Conservation (phyloP, 2,797 vertebrate species). For the Brotogeris chrysoptera region DNA sequence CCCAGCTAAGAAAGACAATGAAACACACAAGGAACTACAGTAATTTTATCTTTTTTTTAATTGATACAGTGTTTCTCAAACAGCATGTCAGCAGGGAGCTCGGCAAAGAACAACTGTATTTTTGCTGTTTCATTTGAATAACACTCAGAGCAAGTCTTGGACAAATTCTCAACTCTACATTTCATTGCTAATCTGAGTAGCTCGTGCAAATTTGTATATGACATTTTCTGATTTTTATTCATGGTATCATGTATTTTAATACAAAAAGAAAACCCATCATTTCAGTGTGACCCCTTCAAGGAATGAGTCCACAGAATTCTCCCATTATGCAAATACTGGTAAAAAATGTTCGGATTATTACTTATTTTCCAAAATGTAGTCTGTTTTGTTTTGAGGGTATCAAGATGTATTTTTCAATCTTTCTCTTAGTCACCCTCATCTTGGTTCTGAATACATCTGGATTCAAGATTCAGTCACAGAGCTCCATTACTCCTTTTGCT, state of each 20-base stretch:
- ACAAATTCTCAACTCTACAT: constrained; percentile 1
- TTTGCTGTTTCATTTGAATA: background rate
- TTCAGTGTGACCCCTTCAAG: background rate
- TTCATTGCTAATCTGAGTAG: background rate
- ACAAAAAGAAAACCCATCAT: background rate
- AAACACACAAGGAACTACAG: background rate
- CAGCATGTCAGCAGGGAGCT: background rate
- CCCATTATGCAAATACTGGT: background rate
- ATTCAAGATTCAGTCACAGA: background rate
- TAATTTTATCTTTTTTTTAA: background rate
- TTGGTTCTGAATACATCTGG: background rate
- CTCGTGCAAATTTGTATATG: background rate
- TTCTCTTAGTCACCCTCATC: background rate
- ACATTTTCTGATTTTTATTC: background rate
- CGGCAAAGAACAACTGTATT: background rate
- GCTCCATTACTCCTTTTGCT: background rate
- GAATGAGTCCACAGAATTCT: background rate
- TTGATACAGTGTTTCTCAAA: background rate
- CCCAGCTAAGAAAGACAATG: background rate
- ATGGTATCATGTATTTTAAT: background rate
- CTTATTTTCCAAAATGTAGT: background rate
- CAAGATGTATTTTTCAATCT: background rate
- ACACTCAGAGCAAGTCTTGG: background rate
- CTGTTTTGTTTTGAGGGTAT: background rate
- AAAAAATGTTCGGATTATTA: background rate